These are phyloP conservation scores for Rhineura floridana DNA, from an alignment of 2,113 vertebrate genomes.

Conservation along the genomic window DNA sequence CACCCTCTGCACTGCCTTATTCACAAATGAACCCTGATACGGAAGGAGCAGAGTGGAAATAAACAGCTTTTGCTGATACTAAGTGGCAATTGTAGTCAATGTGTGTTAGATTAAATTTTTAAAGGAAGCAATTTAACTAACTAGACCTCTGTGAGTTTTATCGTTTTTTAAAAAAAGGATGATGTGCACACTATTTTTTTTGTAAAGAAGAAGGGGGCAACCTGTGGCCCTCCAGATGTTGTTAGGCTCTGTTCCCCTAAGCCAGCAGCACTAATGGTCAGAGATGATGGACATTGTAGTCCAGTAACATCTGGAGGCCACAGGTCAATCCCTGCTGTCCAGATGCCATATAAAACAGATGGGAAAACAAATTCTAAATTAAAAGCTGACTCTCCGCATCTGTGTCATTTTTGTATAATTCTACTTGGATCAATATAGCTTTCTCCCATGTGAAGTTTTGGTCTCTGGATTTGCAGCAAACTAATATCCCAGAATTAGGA, in stretches of 20 bases:
- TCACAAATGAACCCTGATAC: not conserved
- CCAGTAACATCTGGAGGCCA: too few relatives aligned
- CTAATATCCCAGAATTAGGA: not conserved
- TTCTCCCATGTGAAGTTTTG: not conserved
- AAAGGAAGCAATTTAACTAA: too few relatives aligned
- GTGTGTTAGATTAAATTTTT: not conserved
- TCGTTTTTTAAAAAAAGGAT: not conserved
- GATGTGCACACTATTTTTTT: too few relatives aligned
- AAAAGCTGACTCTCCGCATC: not conserved
- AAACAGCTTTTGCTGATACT: not conserved
- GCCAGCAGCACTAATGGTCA: too few relatives aligned
- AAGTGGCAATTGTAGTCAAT: not conserved
- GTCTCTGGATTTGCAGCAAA: not conserved
- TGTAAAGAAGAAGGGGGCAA: too few relatives aligned
- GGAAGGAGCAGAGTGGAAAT: not conserved
- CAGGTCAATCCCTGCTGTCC: not conserved
- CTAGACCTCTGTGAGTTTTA: not conserved
- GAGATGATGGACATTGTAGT: too few relatives aligned
- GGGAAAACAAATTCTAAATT: not conserved
- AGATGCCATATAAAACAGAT: not conserved
- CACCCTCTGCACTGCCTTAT: not conserved
- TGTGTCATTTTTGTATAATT: not conserved
- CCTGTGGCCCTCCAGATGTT: too few relatives aligned
- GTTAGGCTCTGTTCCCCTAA: too few relatives aligned
- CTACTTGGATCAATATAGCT: not conserved